A percentile compares a stretch with the other conserved stretches of the same genome.
Evolutionary conservation across 2,888 invertebrate species (phyloP).

Genomic region (Habrosyne pyritoides): DNA sequence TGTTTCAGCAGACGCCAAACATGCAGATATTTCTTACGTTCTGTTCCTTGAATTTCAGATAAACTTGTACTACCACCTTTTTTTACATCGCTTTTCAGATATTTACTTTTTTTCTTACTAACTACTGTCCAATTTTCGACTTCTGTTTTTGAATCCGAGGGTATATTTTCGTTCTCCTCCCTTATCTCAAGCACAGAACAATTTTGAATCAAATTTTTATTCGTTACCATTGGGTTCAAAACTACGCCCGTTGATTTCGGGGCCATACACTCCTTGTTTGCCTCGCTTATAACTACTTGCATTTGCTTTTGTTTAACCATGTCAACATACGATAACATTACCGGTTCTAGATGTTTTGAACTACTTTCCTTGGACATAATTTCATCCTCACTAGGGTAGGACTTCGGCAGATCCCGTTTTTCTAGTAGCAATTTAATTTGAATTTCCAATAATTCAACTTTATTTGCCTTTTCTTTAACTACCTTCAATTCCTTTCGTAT

Average conservation of each 20-base stretch:
- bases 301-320: constrained; percentile 7
- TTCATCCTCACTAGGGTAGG: too few relatives aligned
- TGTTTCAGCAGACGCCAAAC: constrained; percentile 15
- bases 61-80: constrained; percentile 12
- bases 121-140: constrained; percentile 10
- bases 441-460: constrained; percentile 20
- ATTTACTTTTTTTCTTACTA: constrained; percentile 9
- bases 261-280: constrained; percentile 5
- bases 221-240: too few relatives aligned
- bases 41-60: constrained; percentile 13
- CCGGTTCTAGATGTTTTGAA: too few relatives aligned
- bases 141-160: constrained; percentile 2
- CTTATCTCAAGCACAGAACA: neutral
- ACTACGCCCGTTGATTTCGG: constrained; percentile 1
- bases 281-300: neutral
- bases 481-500: constrained; percentile 19
- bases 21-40: constrained; percentile 17
- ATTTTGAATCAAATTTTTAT: neutral
- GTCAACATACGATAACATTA: neutral
- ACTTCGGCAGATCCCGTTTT: constrained; percentile 10
- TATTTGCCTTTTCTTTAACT: constrained; percentile 22
- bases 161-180: neutral
- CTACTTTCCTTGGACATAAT: too few relatives aligned
- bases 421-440: constrained; percentile 13
- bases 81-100: constrained; percentile 12